Conservation (phyloP, 2,888 invertebrate genomes). For the Stomorhina lunata region DNA sequence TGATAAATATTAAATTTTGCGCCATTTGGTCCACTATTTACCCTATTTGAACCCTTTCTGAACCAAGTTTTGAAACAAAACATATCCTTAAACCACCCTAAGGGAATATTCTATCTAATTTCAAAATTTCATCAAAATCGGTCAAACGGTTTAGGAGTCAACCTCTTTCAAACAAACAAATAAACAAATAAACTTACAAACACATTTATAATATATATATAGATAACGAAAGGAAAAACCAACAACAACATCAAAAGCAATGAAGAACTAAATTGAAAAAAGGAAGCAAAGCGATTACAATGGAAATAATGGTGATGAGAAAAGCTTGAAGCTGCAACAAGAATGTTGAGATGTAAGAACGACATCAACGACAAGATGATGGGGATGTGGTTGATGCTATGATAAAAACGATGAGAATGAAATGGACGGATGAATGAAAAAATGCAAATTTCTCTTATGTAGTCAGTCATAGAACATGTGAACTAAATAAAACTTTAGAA, state of each 20-base stretch:
- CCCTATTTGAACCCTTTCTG: too few relatives aligned
- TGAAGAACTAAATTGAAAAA: not conserved
- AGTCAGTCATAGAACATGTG: constrained; percentile 18
- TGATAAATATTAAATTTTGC: too few relatives aligned
- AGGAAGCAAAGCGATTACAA: not conserved
- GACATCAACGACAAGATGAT: constrained; percentile 11
- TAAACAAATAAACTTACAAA: too few relatives aligned
- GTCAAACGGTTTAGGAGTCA: too few relatives aligned
- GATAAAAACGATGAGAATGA: not conserved
- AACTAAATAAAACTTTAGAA: constrained; percentile 16
- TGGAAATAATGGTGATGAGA: constrained; percentile 38
- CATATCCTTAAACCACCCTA: too few relatives aligned
- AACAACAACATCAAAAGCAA: not conserved
- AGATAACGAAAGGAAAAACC: not conserved
- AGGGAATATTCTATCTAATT: too few relatives aligned
- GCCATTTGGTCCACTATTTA: too few relatives aligned
- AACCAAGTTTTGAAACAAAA: too few relatives aligned
- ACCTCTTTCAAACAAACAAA: too few relatives aligned
- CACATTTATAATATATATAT: too few relatives aligned
- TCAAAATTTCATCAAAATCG: too few relatives aligned
- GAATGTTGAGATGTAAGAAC: not conserved
- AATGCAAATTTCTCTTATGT: constrained; percentile 40
- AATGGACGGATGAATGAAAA: constrained; percentile 19
- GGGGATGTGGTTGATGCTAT: constrained; percentile 2
- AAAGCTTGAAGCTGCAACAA: not conserved